phyloP scores from a whole-genome alignment of 2,888 invertebrate species.

The Tipula vernalis region DNA sequence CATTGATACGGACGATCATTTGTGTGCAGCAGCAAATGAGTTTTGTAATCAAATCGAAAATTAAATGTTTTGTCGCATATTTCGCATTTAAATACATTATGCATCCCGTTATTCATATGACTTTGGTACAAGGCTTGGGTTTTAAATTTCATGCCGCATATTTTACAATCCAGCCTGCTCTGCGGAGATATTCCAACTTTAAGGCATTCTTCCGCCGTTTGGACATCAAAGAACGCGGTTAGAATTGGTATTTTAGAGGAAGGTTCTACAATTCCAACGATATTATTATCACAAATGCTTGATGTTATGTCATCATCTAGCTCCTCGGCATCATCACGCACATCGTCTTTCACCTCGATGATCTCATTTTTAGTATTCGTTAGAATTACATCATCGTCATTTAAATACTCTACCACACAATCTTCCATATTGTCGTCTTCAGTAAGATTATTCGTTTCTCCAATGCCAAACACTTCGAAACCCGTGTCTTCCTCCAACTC shows the following conservation, averaged over 20 bases:
- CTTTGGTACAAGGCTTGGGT: constrained; percentile 19
- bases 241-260: background rate
- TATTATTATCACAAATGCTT: background rate
- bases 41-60: constrained; percentile 23
- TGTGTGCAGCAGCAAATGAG: constrained; percentile 23
- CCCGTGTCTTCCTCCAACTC: background rate
- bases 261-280: background rate
- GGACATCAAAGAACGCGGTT: background rate
- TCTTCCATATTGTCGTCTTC: background rate
- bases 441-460: background rate
- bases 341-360: background rate
- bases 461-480: background rate
- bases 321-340: background rate
- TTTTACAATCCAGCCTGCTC: constrained; percentile 15
- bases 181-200: background rate
- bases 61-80: constrained; percentile 23
- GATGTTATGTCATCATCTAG: background rate
- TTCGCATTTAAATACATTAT: constrained; percentile 21
- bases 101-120: constrained; percentile 22
- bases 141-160: constrained; percentile 19
- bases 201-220: background rate
- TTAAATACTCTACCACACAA: background rate
- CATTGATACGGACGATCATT: constrained; percentile 25
- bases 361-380: background rate
- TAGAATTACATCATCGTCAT: background rate